Base-by-base conservation (phyloP, 2,113 vertebrate genomes). In the Catagonus wagneri region DNA sequence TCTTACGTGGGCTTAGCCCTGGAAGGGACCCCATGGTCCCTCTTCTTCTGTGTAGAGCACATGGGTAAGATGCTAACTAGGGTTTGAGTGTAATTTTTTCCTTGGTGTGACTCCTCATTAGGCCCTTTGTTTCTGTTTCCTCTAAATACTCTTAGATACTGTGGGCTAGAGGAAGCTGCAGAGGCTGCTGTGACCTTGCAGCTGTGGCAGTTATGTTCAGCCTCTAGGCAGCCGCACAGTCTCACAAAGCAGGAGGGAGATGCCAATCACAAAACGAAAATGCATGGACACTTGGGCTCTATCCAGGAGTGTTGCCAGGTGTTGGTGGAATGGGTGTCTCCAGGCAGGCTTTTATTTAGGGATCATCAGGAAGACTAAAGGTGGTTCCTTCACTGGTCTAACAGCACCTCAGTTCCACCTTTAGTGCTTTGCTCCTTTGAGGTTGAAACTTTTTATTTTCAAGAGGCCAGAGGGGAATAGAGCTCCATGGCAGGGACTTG, bases 231-330 rank as follows among this genome's bases (percentile, higher is more conserved):
- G 86, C 68, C 25, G 29, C 54, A 56, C 3, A 1, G 1, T 19
- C 63, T 11, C 19, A 34, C 50, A 52, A 1, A 50, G 52, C 50
- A 34, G 69, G 20, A 11, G n/a, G 5, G 58, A 36, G 69, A 87
- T 69, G 80, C 69, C 32, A 66, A 20, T 16, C 32, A 22, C 65
- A 9, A 5, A 71, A 54, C 3, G 68, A 83, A 86, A 56, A 60
- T 63, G 60, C n/a, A 0, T 0, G 4, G 65, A n/a, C n/a, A 3
- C 6, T 3, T 11, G 29, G 1, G 2, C 34, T 50, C 27, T 3
- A 9, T 29, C 15, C 10, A 71, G 50, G 16, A 25, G 17, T 76
- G 15, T 25, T 10, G 17, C 72, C 6, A 0, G 6, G 7, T 10
- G 39, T 66, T 10, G 20, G 83, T 29, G 12, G 68, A 36, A 12